A percentile compares a stretch with the other conserved stretches of the same genome.
Conservation (phyloP, 2,113 vertebrate species). For the Sinocyclocheilus anshuiensis region DNA sequence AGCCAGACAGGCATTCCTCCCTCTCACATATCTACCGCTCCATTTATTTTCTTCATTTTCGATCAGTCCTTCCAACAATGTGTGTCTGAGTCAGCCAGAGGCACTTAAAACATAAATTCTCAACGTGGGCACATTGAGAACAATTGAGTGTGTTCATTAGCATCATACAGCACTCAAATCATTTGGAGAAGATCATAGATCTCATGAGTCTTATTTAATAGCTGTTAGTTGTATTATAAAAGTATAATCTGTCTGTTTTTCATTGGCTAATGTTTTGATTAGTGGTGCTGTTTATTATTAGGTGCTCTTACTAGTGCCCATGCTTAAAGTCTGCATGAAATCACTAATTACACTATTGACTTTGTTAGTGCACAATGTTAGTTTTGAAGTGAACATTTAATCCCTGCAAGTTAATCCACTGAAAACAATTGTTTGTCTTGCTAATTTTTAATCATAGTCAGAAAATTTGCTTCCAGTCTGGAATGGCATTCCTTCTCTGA, state of each 20-base stretch:
- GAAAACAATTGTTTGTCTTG: no score
- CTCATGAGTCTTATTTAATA: conserved; percentile 8
- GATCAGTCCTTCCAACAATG: conserved; percentile 34
- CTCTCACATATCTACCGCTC: conserved; percentile 32
- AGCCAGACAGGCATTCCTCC: conserved; percentile 44
- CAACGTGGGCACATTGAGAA: not conserved
- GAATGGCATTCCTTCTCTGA: not conserved
- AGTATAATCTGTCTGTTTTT: not conserved
- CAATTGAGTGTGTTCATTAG: not conserved
- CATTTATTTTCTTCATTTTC: conserved; percentile 25
- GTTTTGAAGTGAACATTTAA: no score
- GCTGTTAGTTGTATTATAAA: not conserved
- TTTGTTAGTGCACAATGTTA: no score
- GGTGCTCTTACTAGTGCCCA: not conserved
- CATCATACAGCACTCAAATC: not conserved
- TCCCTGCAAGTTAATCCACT: no score
- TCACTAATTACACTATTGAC: no score
- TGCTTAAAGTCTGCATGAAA: not conserved
- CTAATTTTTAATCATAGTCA: no score
- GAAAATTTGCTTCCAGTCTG: not conserved
- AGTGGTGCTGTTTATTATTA: not conserved
- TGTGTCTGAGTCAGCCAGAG: conserved; percentile 9
- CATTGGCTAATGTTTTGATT: not conserved
- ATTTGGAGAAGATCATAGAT: not conserved
- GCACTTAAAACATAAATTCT: conserved; percentile 29